Evolutionary conservation across 2,797 vertebrate genomes (phyloP), one percentile per base, ranked within the genome.

Genomic region (Mareca penelope): DNA sequence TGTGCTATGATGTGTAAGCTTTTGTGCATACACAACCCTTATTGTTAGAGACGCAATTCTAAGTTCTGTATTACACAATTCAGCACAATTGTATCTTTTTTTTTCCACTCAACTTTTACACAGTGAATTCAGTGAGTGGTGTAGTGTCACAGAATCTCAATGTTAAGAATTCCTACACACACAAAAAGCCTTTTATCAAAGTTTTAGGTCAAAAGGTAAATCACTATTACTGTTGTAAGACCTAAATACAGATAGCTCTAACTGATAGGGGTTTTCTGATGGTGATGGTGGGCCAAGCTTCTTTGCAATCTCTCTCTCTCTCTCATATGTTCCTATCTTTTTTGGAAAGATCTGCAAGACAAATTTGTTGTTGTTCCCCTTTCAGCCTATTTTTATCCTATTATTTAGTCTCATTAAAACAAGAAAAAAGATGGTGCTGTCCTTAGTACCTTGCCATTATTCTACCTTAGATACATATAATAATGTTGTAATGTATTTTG

Each of bases 401-500:
- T 82, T 85, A 31, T 67, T 79, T 89, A 78, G 63, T 73, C 56
- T 84, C 44, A 57, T 72, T 69, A 71, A 88, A 85, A 60, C 52
- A 84, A 4, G 11, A 85, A 76, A 75, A 64, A 82, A 91, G 59
- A 69, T 35, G 46, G 79, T 72, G 35, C 42, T 95, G 56, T 76
- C 60, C 70, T 63, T 79, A 83, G 63, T 65, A 85, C 39, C 35
- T n/a, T 79, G 71, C 35, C 77, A 84, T 56, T 94, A 2, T 92
- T 92, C 91, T 85, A 50, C 77, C 88, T 71, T 68, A 56, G 70
- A 61, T 78, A 39, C 73, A 90, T 80, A 33, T 80, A 88, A 81
- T 65, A 77, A 75, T 84, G n/a, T 37, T 91, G 67, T 79, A 67
- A 80, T 73, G 48, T 68, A 61, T 87, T 84, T 86, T 56, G 50